Evolutionary conservation across 2,888 invertebrate genomes (phyloP).

Genomic region (Meganola albula): DNA sequence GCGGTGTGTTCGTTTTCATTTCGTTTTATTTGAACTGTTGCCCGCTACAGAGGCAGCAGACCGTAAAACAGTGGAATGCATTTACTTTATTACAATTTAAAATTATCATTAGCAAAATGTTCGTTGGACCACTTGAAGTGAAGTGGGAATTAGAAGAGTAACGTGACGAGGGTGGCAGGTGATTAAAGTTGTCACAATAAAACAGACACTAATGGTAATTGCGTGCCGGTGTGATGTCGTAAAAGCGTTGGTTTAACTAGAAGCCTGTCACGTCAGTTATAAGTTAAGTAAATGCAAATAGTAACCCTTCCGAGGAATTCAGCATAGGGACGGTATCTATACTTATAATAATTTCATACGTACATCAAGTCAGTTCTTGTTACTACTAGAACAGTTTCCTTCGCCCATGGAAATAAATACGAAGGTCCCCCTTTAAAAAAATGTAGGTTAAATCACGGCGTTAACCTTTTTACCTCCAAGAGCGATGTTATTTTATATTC

Average conservation of each 20-base stretch:
- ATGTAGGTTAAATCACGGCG: too few relatives aligned
- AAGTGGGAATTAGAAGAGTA: slow-evolving; percentile 27
- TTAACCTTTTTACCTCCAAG: too few relatives aligned
- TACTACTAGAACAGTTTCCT: too few relatives aligned
- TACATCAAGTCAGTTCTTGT: too few relatives aligned
- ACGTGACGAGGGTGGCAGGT: slow-evolving; percentile 35
- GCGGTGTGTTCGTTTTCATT: slow-evolving; percentile 46
- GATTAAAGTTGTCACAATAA: slow-evolving; percentile 40
- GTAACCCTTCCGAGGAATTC: too few relatives aligned
- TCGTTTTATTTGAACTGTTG: slow-evolving; percentile 51
- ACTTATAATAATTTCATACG: too few relatives aligned
- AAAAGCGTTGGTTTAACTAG: slow-evolving; percentile 25
- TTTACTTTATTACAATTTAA: slow-evolving; percentile 23
- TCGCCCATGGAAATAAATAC: too few relatives aligned
- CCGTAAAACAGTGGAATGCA: slow-evolving; percentile 31
- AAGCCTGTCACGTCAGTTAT: too few relatives aligned
- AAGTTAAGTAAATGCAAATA: too few relatives aligned
- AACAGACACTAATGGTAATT: slow-evolving; percentile 41
- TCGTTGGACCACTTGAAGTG: slow-evolving; percentile 22
- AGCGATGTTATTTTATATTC: too few relatives aligned
- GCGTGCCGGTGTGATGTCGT: slow-evolving; percentile 32
- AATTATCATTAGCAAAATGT: slow-evolving; percentile 31
- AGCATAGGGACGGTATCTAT: too few relatives aligned
- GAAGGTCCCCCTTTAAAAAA: too few relatives aligned
- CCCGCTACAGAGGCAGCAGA: slow-evolving; percentile 34